Conservation (phyloP, 2,888 invertebrate genomes). For the Corythucha ciliata region DNA sequence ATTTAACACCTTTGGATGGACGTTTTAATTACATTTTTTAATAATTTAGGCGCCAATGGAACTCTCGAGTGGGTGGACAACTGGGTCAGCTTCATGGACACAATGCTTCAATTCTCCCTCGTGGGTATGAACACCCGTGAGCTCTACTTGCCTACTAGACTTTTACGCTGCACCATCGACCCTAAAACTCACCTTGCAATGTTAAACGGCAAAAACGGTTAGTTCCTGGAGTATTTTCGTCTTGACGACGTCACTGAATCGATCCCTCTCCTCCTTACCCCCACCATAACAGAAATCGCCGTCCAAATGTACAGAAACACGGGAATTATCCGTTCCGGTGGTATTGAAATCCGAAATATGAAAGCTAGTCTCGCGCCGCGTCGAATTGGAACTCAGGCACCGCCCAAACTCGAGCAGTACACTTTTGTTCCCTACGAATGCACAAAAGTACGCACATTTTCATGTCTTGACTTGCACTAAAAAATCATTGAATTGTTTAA, state of each 20-base stretch:
- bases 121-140: slow-evolving; percentile 65
- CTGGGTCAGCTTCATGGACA: slow-evolving; percentile 94
- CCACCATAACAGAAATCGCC: slow-evolving; percentile 27
- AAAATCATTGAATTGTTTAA: neutral
- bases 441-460: slow-evolving; percentile 31
- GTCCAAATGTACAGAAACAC: slow-evolving; percentile 62
- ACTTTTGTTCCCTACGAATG: slow-evolving; percentile 66
- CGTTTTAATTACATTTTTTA: neutral
- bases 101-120: slow-evolving; percentile 89
- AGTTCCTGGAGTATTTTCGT: neutral
- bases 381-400: slow-evolving; percentile 62
- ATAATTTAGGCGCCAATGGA: slow-evolving; percentile 44
- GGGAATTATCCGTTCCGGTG: slow-evolving; percentile 67
- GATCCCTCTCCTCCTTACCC: no score
- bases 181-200: slow-evolving; percentile 45
- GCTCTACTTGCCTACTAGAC: slow-evolving; percentile 77
- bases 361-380: slow-evolving; percentile 87
- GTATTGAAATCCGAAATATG: slow-evolving; percentile 78
- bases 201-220: slow-evolving; percentile 14
- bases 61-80: slow-evolving; percentile 76
- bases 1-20: neutral
- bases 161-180: slow-evolving; percentile 72
- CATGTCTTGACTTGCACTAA: neutral
- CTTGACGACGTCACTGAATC: neutral
- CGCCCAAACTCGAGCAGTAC: slow-evolving; percentile 77